Evolutionary conservation across 1,140 invertebrate genomes (phyloP).

Genomic region (Leguminivora glycinivorella): DNA sequence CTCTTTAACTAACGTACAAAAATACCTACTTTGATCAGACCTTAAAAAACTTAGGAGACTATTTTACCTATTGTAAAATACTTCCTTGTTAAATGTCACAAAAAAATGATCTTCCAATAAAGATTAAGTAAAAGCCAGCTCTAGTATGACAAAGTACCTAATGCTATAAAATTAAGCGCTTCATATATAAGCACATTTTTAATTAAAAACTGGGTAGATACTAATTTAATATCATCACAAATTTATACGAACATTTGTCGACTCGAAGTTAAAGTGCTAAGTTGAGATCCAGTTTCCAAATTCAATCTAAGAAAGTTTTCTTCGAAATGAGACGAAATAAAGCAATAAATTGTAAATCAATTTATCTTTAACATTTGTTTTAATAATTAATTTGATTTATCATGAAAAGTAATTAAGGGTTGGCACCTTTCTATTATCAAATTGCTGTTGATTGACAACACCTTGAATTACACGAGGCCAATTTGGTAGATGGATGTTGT

Average conservation of each 20-base stretch:
- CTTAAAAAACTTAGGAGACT: too few relatives aligned
- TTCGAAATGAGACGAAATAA: conserved; percentile 29
- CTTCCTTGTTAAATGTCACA: too few relatives aligned
- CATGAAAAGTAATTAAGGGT: conserved; percentile 31
- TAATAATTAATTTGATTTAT: conserved; percentile 28
- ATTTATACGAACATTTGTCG: conserved; percentile 8
- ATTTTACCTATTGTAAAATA: too few relatives aligned
- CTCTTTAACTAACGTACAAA: too few relatives aligned
- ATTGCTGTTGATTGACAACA: conserved; percentile 17
- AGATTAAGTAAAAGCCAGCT: too few relatives aligned
- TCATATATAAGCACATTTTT: neutral
- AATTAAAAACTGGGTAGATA: neutral
- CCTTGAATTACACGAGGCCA: neutral
- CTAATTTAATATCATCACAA: conserved; percentile 1
- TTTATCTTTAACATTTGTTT: conserved; percentile 29
- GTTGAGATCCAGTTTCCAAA: conserved; percentile 13
- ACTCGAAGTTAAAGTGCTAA: conserved; percentile 17
- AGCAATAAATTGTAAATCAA: conserved; percentile 27
- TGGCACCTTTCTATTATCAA: conserved; percentile 1
- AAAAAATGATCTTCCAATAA: too few relatives aligned
- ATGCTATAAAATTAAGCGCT: neutral
- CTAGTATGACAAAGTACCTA: too few relatives aligned
- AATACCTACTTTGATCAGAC: too few relatives aligned
- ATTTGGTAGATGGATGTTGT: conserved; percentile 11
- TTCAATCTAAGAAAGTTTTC: conserved; percentile 31